Base-by-base conservation (phyloP, 2,888 invertebrate genomes). In the Amphipoea lucens region DNA sequence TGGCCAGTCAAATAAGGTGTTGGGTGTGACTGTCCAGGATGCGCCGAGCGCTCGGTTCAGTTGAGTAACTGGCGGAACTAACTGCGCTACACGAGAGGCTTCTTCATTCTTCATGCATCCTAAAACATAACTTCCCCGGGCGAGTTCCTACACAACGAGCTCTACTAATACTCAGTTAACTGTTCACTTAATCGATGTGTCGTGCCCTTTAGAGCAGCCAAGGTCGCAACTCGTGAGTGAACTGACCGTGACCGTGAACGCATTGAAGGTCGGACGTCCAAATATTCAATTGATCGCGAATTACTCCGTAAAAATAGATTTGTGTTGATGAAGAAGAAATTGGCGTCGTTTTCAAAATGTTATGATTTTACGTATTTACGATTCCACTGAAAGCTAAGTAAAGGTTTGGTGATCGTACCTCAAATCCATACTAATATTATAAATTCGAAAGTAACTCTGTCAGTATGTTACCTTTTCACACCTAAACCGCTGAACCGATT, bases 221-320 rank as follows among this genome's bases (percentile, higher is more conserved):
- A 29, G 68, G 79, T 73, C 75, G 11, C n/a, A 14, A 62, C 23
- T 68, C 57, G n/a, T n/a, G 17, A 48, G 12, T 23, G 71, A 42
- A n/a, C 70, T 48, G 70, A 63, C 78, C 82, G 14, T 74, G 79
- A 83, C 63, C 75, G 45, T 79, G 75, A 73, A 42, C n/a, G 51
- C 20, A 7, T 23, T 6, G 23, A 80, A 79, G 80, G 75, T 66
- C 63, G n/a, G 17, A 40, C 60, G 68, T 42, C 11, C 36, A 72
- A 79, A 79, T 75, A 42, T 63, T 40, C 73, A 73, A 74, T 78
- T 79, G 70, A 63, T 72, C n/a, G 62, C 48, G 9, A 72, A 42
- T 42, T 57, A 45, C 54, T 62, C 23, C 36, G 69, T 29, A 57
- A 63, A 68, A 57, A 68, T 40, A 23, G 0, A 54, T 62, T 36